A percentile compares a stretch with the other conserved stretches of the same genome.
These are phyloP conservation scores for Myopa tessellatipennis DNA, from an alignment of 2,888 invertebrate genomes.

Conservation along the genomic window DNA sequence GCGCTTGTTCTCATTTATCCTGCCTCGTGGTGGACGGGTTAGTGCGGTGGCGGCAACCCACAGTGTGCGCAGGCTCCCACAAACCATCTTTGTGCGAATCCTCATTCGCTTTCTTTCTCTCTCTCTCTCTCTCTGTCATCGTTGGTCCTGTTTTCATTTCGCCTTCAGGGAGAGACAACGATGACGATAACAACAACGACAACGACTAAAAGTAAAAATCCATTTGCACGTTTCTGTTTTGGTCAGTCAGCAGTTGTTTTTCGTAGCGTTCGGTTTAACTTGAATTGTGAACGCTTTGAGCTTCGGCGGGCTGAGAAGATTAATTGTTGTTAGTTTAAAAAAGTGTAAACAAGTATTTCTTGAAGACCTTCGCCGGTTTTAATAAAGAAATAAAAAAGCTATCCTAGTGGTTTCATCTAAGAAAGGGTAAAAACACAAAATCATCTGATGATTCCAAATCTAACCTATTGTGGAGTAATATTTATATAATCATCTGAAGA, in stretches of 20 bases:
- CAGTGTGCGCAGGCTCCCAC: conserved; percentile 8
- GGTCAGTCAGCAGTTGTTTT: conserved; percentile 69
- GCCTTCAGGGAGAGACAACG: neutral
- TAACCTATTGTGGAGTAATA: too few species aligned
- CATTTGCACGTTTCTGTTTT: conserved; percentile 69
- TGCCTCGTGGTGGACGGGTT: conserved; percentile 48
- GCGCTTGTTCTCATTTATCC: conserved; percentile 33
- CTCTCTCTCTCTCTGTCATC: conserved; percentile 23
- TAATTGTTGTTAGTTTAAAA: neutral
- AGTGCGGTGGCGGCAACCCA: conserved; percentile 44
- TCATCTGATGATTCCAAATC: too few species aligned
- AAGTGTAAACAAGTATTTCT: neutral
- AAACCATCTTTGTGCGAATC: neutral
- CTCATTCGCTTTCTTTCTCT: conserved; percentile 41
- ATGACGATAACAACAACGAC: neutral
- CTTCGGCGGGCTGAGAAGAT: neutral
- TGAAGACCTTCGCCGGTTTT: neutral
- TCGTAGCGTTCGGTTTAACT: conserved; percentile 54
- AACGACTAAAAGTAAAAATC: conserved; percentile 55
- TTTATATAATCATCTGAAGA: too few species aligned
- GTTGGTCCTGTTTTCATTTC: neutral
- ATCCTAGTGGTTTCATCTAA: too few species aligned
- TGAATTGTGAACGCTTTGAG: neutral
- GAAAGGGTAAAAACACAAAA: too few species aligned
- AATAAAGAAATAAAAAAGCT: neutral